Evolutionary conservation across 2,888 invertebrate species (phyloP), one percentile per base, ranked within the genome.

Genomic region (Meta bourneti): DNA sequence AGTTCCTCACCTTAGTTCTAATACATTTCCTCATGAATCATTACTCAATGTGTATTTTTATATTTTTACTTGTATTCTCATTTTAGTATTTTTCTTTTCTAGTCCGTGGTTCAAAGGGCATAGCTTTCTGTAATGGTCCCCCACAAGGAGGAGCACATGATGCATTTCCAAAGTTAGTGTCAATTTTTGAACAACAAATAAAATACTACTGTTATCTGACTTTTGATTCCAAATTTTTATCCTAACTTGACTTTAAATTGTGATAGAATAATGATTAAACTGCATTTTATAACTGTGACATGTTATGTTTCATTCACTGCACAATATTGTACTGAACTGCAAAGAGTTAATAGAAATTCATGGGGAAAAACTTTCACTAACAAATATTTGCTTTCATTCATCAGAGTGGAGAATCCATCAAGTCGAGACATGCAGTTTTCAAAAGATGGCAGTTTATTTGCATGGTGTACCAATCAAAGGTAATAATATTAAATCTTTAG

Each of bases 391-490:
- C 8, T 78, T 75, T 72, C 52, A 13, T 51, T 79, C 20, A 61
- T 82, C 34, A 92, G 92, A 48, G 85, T 85, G n/a, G 85, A 85
- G 77, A 86, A 80, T 69, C 85, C 85, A 71, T n/a, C 51, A 71
- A 92, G 92, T 52, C 49, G 90, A 52, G 90, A 85, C 51, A 84
- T 92, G 88, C 51, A 75, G 34, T 93, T 93, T 83, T 81, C 86
- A 13, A 80, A 80, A 69, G 88, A 90, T 90, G 93, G 93, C n/a
- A 92, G 71, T 7, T 69, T 84, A 5, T 84, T 92, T 79, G 72
- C 90, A 11, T 93, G 90, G 92, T 90, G 90, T 78, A 78, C 79
- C 34, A 90, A 87, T 80, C 80, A 90, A 77, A 75, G 82, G 93
- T 93, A 92, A 90, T 77, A 72, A 20, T 82, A 2, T 1, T 34